Base-by-base conservation (phyloP, 2,797 vertebrate genomes). In the Tenualosa thibaudeaui region DNA sequence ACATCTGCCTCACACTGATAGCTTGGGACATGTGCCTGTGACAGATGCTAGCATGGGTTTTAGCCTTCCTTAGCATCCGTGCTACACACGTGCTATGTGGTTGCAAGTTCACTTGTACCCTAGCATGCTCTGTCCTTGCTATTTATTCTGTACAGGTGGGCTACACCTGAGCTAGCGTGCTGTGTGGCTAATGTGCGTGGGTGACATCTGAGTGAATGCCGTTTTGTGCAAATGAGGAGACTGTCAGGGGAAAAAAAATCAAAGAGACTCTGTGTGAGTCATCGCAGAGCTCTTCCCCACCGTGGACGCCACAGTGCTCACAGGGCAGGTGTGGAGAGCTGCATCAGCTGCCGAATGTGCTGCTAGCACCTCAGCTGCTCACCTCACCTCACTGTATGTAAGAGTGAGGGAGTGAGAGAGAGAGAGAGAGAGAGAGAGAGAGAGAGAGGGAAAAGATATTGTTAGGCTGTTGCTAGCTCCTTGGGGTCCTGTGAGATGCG, bases 271-370 rank as follows among this genome's bases (percentile, higher is more conserved):
- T 8, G n/a, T 10, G 37, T 78, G 71, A 78, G 71, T 78, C 71
- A 78, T 78, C 71, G 19, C 37, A 46, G 17, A 40, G 40, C 71
- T 22, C 40, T 19, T 4, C 37, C 65, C 31, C 13, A 17, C 12
- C 10, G 12, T 5, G 65, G 65, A 37, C 5, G 65, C 65, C 12
- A 15, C 19, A 17, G 71, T 22, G 71, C 71, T 43, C 15, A 78
- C 15, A 9, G 37, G 40, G 71, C 71, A 78, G 71, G 71, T 78
- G 40, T 46, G 71, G 40, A 78, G 37, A 78, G 71, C 71, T 78
- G 71, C 71, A 46, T 78, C 71, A 43, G 40, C 71, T 78, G 40
- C 71, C 40, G 40, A 78, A 17, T 46, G 37, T 78, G 71, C 71
- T 46, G 17, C 37, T 46, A 19, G 71, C 10, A 12, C 68, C 5